Percentiles rank a stretch among this genome's conserved stretches.
phyloP scores from a whole-genome alignment of 2,797 vertebrate species.

The Peromyscus nudipes region DNA sequence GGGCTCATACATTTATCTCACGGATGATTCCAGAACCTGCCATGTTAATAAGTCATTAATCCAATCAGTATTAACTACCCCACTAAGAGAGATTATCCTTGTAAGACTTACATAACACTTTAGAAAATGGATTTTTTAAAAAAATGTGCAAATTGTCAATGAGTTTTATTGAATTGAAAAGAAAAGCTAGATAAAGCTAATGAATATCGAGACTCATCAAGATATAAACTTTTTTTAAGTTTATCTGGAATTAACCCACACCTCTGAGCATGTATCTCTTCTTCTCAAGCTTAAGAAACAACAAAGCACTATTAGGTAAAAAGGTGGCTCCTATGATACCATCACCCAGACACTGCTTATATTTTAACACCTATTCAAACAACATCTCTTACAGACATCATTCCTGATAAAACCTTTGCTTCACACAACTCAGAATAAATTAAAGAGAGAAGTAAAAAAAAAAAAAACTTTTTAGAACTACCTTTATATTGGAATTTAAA shows the following conservation, averaged over 20 bases:
- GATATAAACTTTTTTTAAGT: neutral
- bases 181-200: neutral
- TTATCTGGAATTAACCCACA: neutral
- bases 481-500: slow-evolving; percentile 89
- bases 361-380: slow-evolving; percentile 84
- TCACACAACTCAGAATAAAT: slow-evolving; percentile 85
- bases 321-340: slow-evolving; percentile 52
- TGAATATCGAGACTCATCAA: neutral
- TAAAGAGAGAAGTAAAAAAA: slow-evolving; percentile 86
- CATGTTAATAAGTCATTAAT: neutral
- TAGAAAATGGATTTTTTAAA: neutral
- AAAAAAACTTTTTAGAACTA: slow-evolving; percentile 86
- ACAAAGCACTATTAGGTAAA: neutral
- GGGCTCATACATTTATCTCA: neutral
- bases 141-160: slow-evolving; percentile 20
- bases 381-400: slow-evolving; percentile 84
- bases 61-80: neutral
- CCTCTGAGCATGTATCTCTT: slow-evolving; percentile 18
- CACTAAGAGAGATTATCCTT: neutral
- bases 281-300: slow-evolving; percentile 37
- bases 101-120: neutral
- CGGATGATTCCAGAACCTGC: neutral
- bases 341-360: slow-evolving; percentile 81
- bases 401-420: slow-evolving; percentile 85
- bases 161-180: neutral